These are phyloP conservation scores for Rhadinocentrus ornatus DNA, from an alignment of 2,797 vertebrate genomes.

Conservation along the genomic window DNA sequence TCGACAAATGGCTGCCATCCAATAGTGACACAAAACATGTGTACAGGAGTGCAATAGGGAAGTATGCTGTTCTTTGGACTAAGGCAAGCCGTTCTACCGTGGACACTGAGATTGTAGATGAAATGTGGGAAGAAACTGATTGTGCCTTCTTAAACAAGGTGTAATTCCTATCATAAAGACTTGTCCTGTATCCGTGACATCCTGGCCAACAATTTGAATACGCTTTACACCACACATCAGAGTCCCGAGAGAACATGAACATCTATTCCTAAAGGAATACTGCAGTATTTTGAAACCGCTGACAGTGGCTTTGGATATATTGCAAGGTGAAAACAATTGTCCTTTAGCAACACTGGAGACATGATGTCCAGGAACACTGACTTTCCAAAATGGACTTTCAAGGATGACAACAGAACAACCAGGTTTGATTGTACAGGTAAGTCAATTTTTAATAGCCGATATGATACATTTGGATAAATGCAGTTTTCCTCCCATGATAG, in stretches of 20 bases:
- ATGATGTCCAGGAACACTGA: too few relatives aligned
- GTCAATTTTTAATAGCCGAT: too few relatives aligned
- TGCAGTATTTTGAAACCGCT: background rate
- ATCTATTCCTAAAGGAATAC: background rate
- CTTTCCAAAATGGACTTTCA: too few relatives aligned
- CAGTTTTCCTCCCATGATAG: too few relatives aligned
- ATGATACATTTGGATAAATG: too few relatives aligned
- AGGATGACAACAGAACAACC: too few relatives aligned
- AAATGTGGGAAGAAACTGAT: background rate
- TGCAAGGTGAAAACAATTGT: background rate
- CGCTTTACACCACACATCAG: background rate
- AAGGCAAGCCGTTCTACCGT: background rate
- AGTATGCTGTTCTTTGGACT: background rate
- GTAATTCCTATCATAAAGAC: background rate
- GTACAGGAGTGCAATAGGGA: background rate
- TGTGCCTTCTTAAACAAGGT: constrained; percentile 1
- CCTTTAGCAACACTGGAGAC: too few relatives aligned
- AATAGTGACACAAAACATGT: background rate
- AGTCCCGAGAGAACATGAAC: background rate
- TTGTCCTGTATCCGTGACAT: background rate
- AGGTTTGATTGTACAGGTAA: too few relatives aligned
- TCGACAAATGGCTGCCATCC: constrained; percentile 8
- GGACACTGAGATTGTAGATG: background rate
- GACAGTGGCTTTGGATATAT: background rate
- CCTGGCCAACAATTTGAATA: background rate